A percentile compares a stretch with the other conserved stretches of the same genome.
Conservation (phyloP, 2,888 invertebrate genomes). For the Parnassius glacialis region DNA sequence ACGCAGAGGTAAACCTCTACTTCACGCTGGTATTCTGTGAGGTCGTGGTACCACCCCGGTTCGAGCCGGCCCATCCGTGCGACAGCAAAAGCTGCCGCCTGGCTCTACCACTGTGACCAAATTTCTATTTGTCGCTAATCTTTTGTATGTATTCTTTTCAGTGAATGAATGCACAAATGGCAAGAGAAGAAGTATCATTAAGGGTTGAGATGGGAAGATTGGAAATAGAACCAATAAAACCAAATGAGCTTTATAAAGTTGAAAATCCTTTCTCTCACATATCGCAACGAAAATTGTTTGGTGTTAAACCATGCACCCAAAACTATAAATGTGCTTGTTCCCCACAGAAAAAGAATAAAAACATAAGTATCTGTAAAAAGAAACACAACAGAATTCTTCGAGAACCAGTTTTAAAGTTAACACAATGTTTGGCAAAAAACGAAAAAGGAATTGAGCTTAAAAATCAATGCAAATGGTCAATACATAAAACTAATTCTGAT, state of each 20-base stretch:
- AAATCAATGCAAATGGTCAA: constrained; percentile 35
- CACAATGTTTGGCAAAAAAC: constrained; percentile 48
- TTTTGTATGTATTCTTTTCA: not conserved
- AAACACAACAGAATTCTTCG: constrained; percentile 74
- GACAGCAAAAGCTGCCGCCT: too few relatives aligned
- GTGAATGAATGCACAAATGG: constrained; percentile 44
- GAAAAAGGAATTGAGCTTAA: constrained; percentile 34
- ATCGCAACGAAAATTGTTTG: constrained; percentile 34
- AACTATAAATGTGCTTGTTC: constrained; percentile 55
- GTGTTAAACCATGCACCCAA: constrained; percentile 37
- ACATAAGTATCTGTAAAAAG: constrained; percentile 56
- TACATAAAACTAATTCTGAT: constrained; percentile 43
- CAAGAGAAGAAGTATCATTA: constrained; percentile 72
- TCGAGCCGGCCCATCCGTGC: too few relatives aligned
- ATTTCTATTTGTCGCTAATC: too few relatives aligned
- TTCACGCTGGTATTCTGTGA: too few relatives aligned
- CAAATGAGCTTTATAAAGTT: constrained; percentile 44
- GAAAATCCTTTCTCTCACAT: constrained; percentile 57
- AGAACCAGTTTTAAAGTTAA: constrained; percentile 79
- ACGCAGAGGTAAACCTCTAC: too few relatives aligned
- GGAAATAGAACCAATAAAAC: constrained; percentile 76
- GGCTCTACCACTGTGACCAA: too few relatives aligned
- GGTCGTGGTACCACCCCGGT: too few relatives aligned
- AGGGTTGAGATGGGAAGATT: constrained; percentile 78
- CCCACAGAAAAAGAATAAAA: constrained; percentile 46